phyloP scores from a whole-genome alignment of 1,140 invertebrate species.

The Vanessa tameamea region DNA sequence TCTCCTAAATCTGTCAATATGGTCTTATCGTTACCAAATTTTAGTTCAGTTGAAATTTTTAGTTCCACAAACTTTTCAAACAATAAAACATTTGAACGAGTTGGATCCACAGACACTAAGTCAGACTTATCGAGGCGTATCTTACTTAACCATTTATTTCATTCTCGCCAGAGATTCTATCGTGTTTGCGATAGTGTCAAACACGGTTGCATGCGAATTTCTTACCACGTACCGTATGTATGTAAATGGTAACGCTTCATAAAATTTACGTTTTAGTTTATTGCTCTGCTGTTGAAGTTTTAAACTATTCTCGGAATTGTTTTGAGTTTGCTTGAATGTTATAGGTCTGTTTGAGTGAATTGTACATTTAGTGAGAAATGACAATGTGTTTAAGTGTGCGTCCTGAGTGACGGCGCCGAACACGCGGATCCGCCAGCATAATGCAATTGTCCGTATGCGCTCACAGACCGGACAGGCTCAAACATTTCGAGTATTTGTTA shows the following conservation, averaged over 20 bases:
- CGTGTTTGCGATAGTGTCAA: conserved; percentile 44
- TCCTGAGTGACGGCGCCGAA: too few species aligned
- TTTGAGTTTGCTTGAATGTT: background rate
- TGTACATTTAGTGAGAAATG: too few species aligned
- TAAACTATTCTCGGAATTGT: background rate
- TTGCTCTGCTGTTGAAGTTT: conserved; percentile 24
- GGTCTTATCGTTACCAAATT: background rate
- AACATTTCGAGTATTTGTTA: too few species aligned
- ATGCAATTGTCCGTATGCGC: too few species aligned
- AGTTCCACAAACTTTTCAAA: conserved; percentile 11
- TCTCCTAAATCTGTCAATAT: background rate
- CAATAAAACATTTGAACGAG: conserved; percentile 23
- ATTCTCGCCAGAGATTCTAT: conserved; percentile 45
- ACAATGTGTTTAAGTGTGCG: too few species aligned
- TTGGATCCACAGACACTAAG: conserved; percentile 37
- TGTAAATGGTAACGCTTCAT: conserved; percentile 34
- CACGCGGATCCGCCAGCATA: too few species aligned
- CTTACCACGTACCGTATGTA: conserved; percentile 21
- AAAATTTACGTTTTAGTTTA: conserved; percentile 27
- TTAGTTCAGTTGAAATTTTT: conserved; percentile 14
- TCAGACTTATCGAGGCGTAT: conserved; percentile 44
- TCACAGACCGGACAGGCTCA: too few species aligned
- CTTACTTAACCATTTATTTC: conserved; percentile 42
- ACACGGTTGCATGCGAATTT: conserved; percentile 42
- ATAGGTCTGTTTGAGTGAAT: background rate